A percentile compares a stretch with the other conserved stretches of the same genome.
Evolutionary conservation across 2,888 invertebrate genomes (phyloP).

Genomic region (Cataglyphis livida): DNA sequence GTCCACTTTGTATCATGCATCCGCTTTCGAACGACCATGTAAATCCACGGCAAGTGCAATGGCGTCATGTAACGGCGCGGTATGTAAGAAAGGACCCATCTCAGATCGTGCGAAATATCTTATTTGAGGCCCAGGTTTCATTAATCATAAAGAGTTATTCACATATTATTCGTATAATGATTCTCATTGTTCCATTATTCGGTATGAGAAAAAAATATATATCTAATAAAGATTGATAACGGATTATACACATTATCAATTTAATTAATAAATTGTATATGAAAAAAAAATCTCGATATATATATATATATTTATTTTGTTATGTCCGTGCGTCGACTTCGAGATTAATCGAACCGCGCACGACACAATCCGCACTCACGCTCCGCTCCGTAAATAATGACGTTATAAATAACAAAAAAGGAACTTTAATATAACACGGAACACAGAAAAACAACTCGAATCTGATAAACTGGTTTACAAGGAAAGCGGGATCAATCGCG

Average conservation of each 20-base stretch:
- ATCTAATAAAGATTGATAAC: background rate
- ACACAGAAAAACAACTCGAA: no score
- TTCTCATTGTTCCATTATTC: background rate
- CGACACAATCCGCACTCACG: no score
- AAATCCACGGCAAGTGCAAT: conserved; percentile 43
- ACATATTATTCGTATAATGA: background rate
- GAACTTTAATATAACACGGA: no score
- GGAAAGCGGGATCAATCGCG: no score
- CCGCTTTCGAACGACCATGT: conserved; percentile 48
- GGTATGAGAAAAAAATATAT: conserved; percentile 4
- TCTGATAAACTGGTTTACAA: no score
- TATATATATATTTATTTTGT: no score
- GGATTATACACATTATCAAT: background rate
- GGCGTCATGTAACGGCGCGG: conserved; percentile 8
- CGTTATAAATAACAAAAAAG: no score
- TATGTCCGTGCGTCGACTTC: no score
- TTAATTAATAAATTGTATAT: background rate
- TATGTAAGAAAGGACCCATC: background rate
- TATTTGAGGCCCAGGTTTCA: background rate
- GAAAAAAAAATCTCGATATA: background rate
- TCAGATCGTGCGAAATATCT: background rate
- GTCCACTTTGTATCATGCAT: conserved; percentile 22
- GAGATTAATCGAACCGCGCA: no score
- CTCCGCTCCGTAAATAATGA: no score
- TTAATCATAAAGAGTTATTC: background rate